phyloP scores from a whole-genome alignment of 2,113 vertebrate genomes.

The Piliocolobus tephrosceles region DNA sequence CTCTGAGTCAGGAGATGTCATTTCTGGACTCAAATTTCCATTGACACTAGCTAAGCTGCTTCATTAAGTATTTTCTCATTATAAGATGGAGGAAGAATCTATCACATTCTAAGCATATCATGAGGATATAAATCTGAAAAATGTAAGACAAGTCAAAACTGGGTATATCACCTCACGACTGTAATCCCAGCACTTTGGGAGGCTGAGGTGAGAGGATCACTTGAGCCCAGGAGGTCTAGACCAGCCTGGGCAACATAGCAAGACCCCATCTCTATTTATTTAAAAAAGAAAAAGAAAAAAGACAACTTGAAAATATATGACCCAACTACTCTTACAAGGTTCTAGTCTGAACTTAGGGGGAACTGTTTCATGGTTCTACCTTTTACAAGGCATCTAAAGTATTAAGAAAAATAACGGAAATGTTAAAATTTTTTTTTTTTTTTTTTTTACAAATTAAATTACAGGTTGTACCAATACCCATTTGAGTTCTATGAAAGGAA shows the following conservation, averaged over 20 bases:
- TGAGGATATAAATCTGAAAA: conserved; percentile 28
- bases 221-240: too few species aligned
- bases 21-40: conserved; percentile 56
- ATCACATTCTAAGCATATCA: conserved; percentile 22
- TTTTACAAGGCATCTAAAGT: neutral
- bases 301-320: conserved; percentile 27
- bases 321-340: neutral
- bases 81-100: neutral
- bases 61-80: conserved; percentile 54
- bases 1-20: conserved; percentile 2
- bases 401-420: neutral
- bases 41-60: conserved; percentile 13
- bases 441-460: conserved; percentile 34
- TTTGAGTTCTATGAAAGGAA: conserved; percentile 39
- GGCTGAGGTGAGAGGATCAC: too few species aligned
- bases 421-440: too few species aligned
- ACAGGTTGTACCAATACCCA: neutral
- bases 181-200: too few species aligned
- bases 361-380: neutral
- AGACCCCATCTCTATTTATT: too few species aligned
- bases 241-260: too few species aligned
- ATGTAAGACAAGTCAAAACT: conserved; percentile 13
- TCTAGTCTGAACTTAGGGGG: neutral
- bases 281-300: too few species aligned
- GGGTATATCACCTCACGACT: too few species aligned